A percentile compares a stretch with the other conserved stretches of the same genome.
These are phyloP conservation scores for Corythoichthys intestinalis DNA, from an alignment of 2,113 vertebrate species.

Conservation along the genomic window DNA sequence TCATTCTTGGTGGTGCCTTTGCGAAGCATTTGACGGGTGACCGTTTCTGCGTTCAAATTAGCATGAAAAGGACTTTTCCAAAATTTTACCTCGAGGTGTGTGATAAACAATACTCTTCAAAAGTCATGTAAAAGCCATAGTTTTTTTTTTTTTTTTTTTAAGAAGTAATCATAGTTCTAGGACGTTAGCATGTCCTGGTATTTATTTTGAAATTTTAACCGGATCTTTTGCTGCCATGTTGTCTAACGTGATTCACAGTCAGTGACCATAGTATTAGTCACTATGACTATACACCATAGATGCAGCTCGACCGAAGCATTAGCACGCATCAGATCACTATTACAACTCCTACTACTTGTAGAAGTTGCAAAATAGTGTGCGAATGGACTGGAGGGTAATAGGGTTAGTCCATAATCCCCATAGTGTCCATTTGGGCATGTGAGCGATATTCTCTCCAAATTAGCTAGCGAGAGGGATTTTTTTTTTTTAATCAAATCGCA, in stretches of 20 bases:
- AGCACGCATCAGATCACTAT: too few species aligned
- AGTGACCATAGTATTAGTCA: too few species aligned
- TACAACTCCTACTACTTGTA: too few species aligned
- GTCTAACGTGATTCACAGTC: background rate
- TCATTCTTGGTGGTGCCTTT: background rate
- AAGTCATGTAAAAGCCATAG: too few species aligned
- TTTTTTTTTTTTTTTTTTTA: too few species aligned
- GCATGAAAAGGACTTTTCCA: background rate
- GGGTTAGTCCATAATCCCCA: background rate
- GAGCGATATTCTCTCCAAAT: constrained; percentile 4
- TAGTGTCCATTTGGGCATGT: constrained; percentile 8
- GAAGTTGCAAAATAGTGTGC: background rate
- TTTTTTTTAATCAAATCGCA: background rate
- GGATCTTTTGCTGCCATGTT: constrained; percentile 11
- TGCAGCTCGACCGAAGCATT: too few species aligned
- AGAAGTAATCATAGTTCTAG: background rate
- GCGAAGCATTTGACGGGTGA: background rate
- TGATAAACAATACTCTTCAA: background rate
- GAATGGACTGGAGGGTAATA: constrained; percentile 2
- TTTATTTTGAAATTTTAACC: constrained; percentile 16
- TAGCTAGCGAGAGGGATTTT: constrained; percentile 17
- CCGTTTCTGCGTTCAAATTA: constrained; percentile 24
- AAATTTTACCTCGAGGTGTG: background rate
- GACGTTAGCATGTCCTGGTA: background rate
- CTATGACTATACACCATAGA: too few species aligned